Percentiles rank a stretch among this genome's conserved stretches.
phyloP scores from a whole-genome alignment of 1,140 invertebrate species.

The Ceratitis capitata region DNA sequence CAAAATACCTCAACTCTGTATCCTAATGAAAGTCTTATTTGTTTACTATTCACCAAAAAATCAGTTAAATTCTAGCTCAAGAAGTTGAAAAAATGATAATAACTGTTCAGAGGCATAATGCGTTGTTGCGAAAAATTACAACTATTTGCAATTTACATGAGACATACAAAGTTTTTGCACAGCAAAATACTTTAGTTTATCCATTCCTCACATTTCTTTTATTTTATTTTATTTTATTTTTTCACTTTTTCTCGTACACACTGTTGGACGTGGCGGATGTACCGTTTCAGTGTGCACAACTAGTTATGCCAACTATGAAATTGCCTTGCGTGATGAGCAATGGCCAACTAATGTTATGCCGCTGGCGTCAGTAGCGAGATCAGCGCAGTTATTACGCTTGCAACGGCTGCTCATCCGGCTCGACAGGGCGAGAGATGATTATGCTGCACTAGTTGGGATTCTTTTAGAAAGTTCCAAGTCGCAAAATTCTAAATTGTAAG shows the following conservation, averaged over 20 bases:
- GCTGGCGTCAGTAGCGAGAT: neutral
- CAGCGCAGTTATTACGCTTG: neutral
- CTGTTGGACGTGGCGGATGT: neutral
- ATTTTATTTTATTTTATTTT: neutral
- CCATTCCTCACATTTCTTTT: neutral
- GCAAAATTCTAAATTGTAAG: neutral
- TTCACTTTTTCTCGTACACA: neutral
- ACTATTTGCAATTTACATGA: constrained; percentile 20
- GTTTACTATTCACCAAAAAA: no score
- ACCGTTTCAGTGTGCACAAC: neutral
- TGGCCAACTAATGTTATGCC: neutral
- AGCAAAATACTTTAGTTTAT: neutral
- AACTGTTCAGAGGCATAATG: neutral
- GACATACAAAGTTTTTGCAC: neutral
- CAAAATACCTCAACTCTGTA: no score
- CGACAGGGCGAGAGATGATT: neutral
- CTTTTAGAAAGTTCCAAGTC: neutral
- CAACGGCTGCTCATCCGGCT: neutral
- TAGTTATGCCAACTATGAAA: neutral
- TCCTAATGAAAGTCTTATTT: no score
- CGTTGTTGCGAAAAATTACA: neutral
- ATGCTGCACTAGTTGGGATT: neutral
- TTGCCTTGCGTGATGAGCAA: neutral
- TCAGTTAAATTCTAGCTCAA: no score
- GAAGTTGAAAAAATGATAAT: no score